Percentiles rank a stretch among this genome's conserved stretches.
phyloP scores from a whole-genome alignment of 23 tunicate species.

The Ciona savignyi region DNA sequence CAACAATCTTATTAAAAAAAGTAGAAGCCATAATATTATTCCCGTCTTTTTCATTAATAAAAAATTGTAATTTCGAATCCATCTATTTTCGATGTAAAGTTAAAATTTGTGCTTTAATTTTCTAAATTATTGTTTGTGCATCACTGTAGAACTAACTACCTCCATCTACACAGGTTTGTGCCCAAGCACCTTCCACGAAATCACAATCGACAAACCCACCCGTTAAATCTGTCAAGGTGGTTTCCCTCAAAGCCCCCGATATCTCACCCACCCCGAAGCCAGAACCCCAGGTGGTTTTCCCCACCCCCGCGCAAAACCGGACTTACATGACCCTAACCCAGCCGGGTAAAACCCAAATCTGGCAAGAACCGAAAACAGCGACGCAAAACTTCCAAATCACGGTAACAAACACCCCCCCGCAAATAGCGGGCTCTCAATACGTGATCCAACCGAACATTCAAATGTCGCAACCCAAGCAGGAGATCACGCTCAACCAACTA shows the following conservation, averaged over 20 bases:
- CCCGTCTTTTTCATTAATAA: no score
- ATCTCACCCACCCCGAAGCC: neutral
- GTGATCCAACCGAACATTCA: constrained; percentile 26
- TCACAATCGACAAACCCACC: neutral
- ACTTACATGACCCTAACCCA: neutral
- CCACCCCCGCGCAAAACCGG: neutral
- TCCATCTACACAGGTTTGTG: neutral
- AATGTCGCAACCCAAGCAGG: constrained; percentile 14
- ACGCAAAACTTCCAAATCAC: constrained; percentile 1
- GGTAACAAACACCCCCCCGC: neutral
- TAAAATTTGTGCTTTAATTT: no score
- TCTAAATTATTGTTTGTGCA: no score
- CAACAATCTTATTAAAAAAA: no score
- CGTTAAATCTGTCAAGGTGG: neutral
- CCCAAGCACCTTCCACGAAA: neutral
- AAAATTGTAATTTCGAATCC: no score
- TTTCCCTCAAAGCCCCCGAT: neutral
- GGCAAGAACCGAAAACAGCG: neutral
- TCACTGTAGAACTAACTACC: no score
- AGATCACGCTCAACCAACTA: constrained; percentile 37
- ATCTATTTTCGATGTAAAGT: no score
- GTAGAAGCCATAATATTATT: no score
- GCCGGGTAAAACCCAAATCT: neutral
- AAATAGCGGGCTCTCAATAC: constrained; percentile 4
- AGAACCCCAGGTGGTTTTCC: neutral